A percentile compares a stretch with the other conserved stretches of the same genome.
These are phyloP conservation scores for Tanypteryx hageni DNA, from an alignment of 2,888 invertebrate species.

Conservation along the genomic window DNA sequence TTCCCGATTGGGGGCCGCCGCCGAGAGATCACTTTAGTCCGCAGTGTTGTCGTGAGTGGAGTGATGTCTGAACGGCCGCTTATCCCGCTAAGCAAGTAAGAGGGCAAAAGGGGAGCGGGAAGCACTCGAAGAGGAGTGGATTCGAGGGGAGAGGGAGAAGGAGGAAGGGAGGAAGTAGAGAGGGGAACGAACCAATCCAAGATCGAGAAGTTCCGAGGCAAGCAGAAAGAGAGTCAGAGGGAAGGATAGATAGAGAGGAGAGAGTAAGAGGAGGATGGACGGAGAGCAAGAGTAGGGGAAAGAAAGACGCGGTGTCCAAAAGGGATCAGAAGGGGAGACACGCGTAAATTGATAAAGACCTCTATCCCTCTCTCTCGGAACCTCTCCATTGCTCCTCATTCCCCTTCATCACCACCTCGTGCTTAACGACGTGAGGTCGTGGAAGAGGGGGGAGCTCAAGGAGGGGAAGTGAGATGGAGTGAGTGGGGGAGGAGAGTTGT, in stretches of 20 bases:
- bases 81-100: background rate
- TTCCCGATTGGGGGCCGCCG: too few relatives aligned
- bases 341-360: slow-evolving; percentile 21
- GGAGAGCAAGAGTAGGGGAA: background rate
- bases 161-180: background rate
- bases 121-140: too few relatives aligned
- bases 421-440: background rate
- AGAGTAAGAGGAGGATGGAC: background rate
- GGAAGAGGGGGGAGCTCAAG: background rate
- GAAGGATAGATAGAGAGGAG: background rate
- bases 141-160: background rate
- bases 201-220: background rate
- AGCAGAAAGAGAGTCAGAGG: background rate
- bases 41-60: slow-evolving; percentile 6
- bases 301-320: background rate
- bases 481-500: background rate
- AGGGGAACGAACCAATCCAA: background rate
- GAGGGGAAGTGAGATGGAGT: background rate
- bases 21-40: background rate
- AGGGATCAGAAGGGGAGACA: background rate
- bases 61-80: background rate
- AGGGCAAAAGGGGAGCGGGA: background rate
- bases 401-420: background rate
- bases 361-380: background rate
- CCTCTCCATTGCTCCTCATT: background rate